Evolutionary conservation across 2,113 vertebrate genomes (phyloP), one percentile per base, ranked within the genome.

Genomic region (Apodemus sylvaticus): DNA sequence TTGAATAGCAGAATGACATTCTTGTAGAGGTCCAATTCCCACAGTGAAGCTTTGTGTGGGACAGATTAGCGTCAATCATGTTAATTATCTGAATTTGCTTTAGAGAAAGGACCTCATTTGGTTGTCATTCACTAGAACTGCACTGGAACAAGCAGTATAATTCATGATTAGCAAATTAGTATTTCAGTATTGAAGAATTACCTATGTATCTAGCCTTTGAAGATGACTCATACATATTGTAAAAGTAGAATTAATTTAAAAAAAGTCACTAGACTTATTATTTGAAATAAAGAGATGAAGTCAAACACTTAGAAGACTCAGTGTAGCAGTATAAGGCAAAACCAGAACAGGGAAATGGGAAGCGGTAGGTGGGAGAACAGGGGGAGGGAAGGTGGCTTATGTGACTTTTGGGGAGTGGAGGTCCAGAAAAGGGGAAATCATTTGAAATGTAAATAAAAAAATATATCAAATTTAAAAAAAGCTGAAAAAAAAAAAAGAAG

Each of bases 231-330:
- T 48, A 24, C 13, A 16, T 60, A 76, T 16, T 77, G 13, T 76
- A 89, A 48, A 89, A 92, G 19, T 66, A 81, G 16, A 94, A 92
- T 45, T 42, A 42, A n/a, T 94, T 70, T 73, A 86, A 17, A 82
- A n/a, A 89, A 48, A 74, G 70, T 11, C 58, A 55, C 7, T 36
- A 42, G 1, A 86, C 26, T 55, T 4, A 7, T 93, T 79, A 66
- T 93, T 7, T 89, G 68, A 96, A 96, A 79, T 86, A 94, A 88
- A 77, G 48, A 82, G 13, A 48, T 16, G 11, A 92, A 78, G 6
- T 68, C 4, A 55, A 48, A 90, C 36, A 51, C 5, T 48, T 91
- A 34, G 10, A n/a, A 87, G 53, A n/a, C n/a, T n/a, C n/a, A n/a
- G n/a, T n/a, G n/a, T n/a, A n/a, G n/a, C n/a, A n/a, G n/a, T n/a